Percentiles rank a stretch among this genome's conserved stretches.
phyloP scores from a whole-genome alignment of 1,140 invertebrate species.

The Drosophila kikkawai region DNA sequence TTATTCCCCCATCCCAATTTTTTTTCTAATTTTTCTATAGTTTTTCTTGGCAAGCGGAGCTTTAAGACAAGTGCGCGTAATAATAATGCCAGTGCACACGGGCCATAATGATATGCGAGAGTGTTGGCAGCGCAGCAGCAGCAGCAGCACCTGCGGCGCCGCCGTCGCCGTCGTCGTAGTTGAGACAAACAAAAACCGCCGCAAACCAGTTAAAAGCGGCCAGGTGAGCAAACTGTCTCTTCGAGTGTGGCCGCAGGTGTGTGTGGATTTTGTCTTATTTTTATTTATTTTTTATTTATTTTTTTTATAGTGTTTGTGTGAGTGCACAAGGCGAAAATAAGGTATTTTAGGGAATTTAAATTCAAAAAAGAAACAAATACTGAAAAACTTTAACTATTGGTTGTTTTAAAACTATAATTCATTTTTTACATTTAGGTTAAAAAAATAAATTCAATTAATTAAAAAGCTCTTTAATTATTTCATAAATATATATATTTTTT shows the following conservation, averaged over 20 bases:
- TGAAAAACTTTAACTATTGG: neutral
- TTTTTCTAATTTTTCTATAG: slow-evolving; percentile 2
- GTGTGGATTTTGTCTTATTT: slow-evolving; percentile 15
- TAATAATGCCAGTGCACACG: slow-evolving; percentile 49
- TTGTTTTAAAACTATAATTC: neutral
- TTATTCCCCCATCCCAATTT: neutral
- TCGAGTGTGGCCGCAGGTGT: slow-evolving; percentile 44
- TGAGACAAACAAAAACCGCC: slow-evolving; percentile 57
- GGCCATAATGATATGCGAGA: slow-evolving; percentile 60
- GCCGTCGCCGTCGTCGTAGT: slow-evolving; percentile 14
- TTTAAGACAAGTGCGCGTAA: slow-evolving; percentile 52
- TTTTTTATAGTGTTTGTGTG: slow-evolving; percentile 4
- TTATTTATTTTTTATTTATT: slow-evolving; percentile 13
- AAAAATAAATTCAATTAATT: too few species aligned
- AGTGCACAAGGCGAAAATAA: neutral
- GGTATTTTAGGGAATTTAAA: neutral
- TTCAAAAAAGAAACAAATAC: neutral
- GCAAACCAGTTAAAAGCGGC: slow-evolving; percentile 73
- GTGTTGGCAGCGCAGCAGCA: slow-evolving; percentile 21
- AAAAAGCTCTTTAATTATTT: too few species aligned
- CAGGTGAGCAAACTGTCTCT: slow-evolving; percentile 39
- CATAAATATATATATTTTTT: too few species aligned
- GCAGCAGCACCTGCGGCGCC: neutral
- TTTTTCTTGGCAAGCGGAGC: slow-evolving; percentile 32
- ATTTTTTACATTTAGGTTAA: neutral